Evolutionary conservation across 2,888 invertebrate genomes (phyloP), one percentile per base, ranked within the genome.

Genomic region (Tetheella fluctuosa): DNA sequence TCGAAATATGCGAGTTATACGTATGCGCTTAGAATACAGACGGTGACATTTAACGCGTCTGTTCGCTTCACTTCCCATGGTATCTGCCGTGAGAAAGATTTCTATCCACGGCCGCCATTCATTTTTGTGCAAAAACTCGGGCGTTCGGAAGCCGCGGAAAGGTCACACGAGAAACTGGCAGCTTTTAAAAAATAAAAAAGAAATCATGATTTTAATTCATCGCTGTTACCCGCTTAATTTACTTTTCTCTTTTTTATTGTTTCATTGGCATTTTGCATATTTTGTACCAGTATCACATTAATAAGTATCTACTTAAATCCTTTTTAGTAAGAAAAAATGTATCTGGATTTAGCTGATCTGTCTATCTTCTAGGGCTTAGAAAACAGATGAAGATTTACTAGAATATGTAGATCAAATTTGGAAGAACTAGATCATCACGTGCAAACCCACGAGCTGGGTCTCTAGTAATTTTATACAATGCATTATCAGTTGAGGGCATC

Each of bases 51-150:
- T 69, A 63, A 64, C 71, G 78, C 76, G 71, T 77, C 74, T 78
- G 74, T 77, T 71, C 71, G 69, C 76, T 77, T 81, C 77, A 75
- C 79, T 89, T 91, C 90, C 90, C 90, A 91, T 85, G 88, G 78
- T 68, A 68, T 70, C 69, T 59, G 73, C 78, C 91, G 91, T 91
- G 92, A 86, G 92, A 91, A 91, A 89, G 86, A 90, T 90, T 85
- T 87, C 88, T 89, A 89, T 89, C 88, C 87, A 70, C 75, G 67
- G 70, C 74, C 74, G 79, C 80, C 83, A 87, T 89, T 87, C 85
- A 86, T 86, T 88, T 88, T 86, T 82, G 85, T 83, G 82, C 85
- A 88, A 90, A 90, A 89, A 88, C 80, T 69, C 68, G 71, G 70
- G 68, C 74, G 79, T 85, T 88, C 80, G 83, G 83, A 85, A 87